Percentiles rank a stretch among this genome's conserved stretches.
Conservation (phyloP, 1,140 invertebrate species). For the Mycetomoellerius zeteki region DNA sequence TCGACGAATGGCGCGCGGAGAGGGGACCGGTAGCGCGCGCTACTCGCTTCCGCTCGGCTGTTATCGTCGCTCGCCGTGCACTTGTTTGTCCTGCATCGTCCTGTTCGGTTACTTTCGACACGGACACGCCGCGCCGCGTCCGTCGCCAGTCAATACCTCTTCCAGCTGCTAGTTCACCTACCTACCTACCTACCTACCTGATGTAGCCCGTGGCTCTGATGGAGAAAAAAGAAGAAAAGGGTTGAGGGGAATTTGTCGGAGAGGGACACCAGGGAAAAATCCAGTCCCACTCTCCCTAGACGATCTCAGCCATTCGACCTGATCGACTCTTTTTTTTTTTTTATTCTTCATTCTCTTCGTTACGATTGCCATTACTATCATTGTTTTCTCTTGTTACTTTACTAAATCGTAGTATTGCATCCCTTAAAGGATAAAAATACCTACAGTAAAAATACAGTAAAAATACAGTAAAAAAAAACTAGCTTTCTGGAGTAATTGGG, state of each 20-base stretch:
- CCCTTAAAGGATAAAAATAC: too few relatives aligned
- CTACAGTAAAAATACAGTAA: neutral
- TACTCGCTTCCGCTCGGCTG: conserved; percentile 42
- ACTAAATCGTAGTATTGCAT: neutral
- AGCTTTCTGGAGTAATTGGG: neutral
- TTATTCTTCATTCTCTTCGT: neutral
- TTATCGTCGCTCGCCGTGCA: neutral
- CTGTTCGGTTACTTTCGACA: conserved; percentile 21
- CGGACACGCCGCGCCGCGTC: neutral
- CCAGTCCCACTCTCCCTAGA: conserved; percentile 40
- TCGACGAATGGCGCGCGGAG: conserved; percentile 48
- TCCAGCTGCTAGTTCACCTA: conserved; percentile 56
- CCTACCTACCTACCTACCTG: conserved; percentile 57
- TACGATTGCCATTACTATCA: neutral
- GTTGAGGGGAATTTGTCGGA: conserved; percentile 55
- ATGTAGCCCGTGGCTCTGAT: conserved; percentile 51
- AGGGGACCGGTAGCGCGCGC: neutral
- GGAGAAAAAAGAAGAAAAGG: conserved; percentile 34
- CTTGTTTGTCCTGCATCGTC: too few relatives aligned
- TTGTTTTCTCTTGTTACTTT: conserved; percentile 3
- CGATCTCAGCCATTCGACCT: neutral
- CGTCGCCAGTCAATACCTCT: conserved; percentile 68
- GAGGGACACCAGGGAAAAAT: conserved; percentile 52
- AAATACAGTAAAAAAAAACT: neutral
- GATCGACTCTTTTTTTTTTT: conserved; percentile 1